Evolutionary conservation across 2,113 vertebrate genomes (phyloP).

Genomic region (Montifringilla adamsi): DNA sequence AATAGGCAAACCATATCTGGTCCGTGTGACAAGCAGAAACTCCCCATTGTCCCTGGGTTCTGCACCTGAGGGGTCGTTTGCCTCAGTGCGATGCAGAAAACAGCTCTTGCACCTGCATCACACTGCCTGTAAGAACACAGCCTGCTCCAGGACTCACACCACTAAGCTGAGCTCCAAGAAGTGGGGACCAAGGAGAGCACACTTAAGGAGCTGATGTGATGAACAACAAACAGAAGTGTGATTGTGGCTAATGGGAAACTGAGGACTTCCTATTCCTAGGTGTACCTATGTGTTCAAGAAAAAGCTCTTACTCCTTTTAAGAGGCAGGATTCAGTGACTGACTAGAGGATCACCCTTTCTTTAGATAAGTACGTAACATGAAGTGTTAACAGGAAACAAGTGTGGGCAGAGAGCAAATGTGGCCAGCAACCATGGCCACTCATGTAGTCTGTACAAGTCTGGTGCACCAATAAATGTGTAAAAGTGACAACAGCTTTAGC

Average conservation of each 20-base stretch:
- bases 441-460: neutral
- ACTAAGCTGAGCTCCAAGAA: neutral
- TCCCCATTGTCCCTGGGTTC: neutral
- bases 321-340: neutral
- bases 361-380: neutral
- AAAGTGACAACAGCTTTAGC: neutral
- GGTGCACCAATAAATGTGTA: neutral
- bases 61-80: neutral
- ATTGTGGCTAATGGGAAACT: neutral
- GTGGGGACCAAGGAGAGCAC: neutral
- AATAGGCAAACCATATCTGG: neutral
- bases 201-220: neutral
- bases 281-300: neutral
- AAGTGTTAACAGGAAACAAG: neutral
- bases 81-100: neutral
- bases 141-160: neutral
- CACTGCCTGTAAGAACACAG: neutral
- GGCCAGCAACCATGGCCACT: neutral
- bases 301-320: neutral
- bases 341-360: neutral
- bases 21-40: neutral
- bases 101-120: neutral
- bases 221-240: neutral
- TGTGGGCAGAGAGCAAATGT: neutral
- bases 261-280: neutral